These are phyloP conservation scores for Uria aalge DNA, from an alignment of 2,113 vertebrate species.

Conservation along the genomic window DNA sequence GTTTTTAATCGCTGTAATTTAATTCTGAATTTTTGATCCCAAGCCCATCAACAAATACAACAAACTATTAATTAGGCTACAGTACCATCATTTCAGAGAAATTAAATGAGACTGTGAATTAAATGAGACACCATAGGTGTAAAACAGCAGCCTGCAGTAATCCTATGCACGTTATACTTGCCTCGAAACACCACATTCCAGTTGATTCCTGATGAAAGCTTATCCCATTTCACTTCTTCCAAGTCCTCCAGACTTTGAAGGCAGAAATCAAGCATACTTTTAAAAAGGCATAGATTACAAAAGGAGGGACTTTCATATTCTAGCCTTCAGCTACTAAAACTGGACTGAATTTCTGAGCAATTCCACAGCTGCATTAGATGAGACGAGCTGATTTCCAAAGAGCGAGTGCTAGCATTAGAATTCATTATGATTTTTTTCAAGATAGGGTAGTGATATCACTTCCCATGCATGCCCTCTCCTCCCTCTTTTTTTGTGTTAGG, in stretches of 20 bases:
- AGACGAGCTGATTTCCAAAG: not conserved
- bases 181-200: not conserved
- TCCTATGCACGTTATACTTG: not conserved
- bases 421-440: not conserved
- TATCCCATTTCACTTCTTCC: not conserved
- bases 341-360: conserved; percentile 11
- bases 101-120: not conserved
- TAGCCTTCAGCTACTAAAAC: conserved; percentile 27
- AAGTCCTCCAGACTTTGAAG: not conserved
- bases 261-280: conserved; percentile 2
- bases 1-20: not conserved
- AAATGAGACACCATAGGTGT: not conserved
- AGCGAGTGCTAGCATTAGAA: not conserved
- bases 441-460: not conserved
- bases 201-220: not conserved
- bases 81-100: not conserved
- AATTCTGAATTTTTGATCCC: not conserved
- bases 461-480: not conserved
- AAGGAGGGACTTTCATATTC: not conserved
- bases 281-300: not conserved
- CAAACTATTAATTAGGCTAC: not conserved
- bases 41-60: not conserved
- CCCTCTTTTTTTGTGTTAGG: not conserved
- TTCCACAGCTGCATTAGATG: not conserved
- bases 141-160: not conserved